phyloP scores from a whole-genome alignment of 2,797 vertebrate species.

The Esox lucius region DNA sequence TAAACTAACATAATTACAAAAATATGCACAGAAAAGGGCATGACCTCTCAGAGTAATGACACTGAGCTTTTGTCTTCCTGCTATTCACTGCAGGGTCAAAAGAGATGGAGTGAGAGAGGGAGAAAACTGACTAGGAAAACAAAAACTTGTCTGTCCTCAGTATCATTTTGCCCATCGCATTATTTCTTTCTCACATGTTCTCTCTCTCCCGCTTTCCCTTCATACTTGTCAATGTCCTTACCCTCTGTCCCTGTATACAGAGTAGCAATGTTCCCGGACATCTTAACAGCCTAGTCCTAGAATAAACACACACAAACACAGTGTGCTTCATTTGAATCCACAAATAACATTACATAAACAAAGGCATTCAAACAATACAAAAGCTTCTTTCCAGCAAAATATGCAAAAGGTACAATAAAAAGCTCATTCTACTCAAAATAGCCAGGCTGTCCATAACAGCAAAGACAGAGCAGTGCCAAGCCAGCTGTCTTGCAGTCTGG shows the following conservation, averaged over 20 bases:
- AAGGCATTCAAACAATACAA: no score
- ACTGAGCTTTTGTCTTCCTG: background rate
- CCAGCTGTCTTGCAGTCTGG: no score
- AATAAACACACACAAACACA: conserved; percentile 24
- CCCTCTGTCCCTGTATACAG: conserved; percentile 13
- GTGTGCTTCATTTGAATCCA: conserved; percentile 16
- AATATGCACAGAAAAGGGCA: background rate
- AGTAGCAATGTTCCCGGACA: conserved; percentile 28
- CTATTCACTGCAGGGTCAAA: background rate
- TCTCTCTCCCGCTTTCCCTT: no score
- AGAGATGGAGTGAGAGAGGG: background rate
- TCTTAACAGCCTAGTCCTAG: conserved; percentile 17
- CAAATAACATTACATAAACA: no score
- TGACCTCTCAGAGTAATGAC: background rate
- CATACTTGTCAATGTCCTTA: background rate
- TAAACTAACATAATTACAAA: background rate
- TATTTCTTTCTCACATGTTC: conserved; percentile 6
- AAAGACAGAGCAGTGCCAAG: no score
- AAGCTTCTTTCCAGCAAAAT: no score
- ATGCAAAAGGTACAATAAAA: no score
- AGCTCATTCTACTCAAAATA: no score
- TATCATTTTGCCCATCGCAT: conserved; percentile 30
- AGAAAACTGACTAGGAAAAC: conserved; percentile 31
- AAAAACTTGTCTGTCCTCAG: conserved; percentile 45
- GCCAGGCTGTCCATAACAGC: no score